Evolutionary conservation across 2,113 vertebrate species (phyloP).

Genomic region (Ptychochromis oligacanthus): DNA sequence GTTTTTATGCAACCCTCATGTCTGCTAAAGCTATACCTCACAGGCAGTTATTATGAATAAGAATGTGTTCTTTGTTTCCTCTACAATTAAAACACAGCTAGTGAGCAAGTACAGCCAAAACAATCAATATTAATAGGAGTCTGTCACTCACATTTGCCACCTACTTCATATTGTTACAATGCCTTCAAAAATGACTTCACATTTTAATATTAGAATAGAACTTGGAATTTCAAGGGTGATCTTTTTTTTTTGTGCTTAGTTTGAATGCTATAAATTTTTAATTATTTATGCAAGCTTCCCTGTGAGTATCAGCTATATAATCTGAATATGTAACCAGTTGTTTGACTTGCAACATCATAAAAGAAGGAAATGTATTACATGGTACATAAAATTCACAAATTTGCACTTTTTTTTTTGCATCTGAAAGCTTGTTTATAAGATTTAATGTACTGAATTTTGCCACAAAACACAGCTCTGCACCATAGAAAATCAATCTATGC

Average conservation of each 20-base stretch:
- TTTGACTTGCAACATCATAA: background rate
- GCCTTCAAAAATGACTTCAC: background rate
- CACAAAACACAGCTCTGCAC: background rate
- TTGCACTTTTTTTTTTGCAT: background rate
- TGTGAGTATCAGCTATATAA: background rate
- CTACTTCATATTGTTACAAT: background rate
- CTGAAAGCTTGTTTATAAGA: background rate
- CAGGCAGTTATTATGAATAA: constrained; percentile 34
- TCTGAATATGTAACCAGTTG: background rate
- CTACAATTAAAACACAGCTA: constrained; percentile 18
- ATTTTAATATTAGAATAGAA: background rate
- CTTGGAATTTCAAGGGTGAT: background rate
- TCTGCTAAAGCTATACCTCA: constrained; percentile 48
- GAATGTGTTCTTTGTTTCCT: constrained; percentile 30
- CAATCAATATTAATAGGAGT: constrained; percentile 18
- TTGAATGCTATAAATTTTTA: background rate
- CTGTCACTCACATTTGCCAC: background rate
- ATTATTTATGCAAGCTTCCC: background rate
- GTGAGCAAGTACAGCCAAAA: background rate
- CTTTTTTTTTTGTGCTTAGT: background rate
- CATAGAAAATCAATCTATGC: background rate
- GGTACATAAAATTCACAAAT: background rate
- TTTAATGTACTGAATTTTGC: background rate
- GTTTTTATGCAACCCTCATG: constrained; percentile 53
- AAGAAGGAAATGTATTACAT: background rate